Percentiles rank a stretch among this genome's conserved stretches.
phyloP scores from a whole-genome alignment of 2,888 invertebrate species.

The Eupsilia transversa region DNA sequence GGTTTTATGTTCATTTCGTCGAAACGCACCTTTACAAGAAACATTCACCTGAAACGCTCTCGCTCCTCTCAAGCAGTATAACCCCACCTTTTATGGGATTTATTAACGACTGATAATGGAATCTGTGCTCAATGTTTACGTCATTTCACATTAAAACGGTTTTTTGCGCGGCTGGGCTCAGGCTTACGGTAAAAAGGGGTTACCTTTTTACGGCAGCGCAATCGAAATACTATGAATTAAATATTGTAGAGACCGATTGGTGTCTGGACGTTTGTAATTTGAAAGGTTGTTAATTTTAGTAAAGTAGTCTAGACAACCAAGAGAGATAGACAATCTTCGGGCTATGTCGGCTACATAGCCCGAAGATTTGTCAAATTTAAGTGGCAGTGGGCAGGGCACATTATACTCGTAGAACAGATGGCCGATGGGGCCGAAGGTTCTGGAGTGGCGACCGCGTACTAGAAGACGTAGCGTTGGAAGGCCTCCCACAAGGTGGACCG shows the following conservation, averaged over 20 bases:
- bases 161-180: constrained; percentile 27
- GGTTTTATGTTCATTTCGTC: background rate
- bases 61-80: background rate
- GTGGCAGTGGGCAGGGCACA: too few relatives aligned
- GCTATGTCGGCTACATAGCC: background rate
- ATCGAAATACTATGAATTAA: constrained; percentile 27
- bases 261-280: background rate
- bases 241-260: constrained; percentile 9
- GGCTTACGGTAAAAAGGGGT: constrained; percentile 18
- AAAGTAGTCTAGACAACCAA: background rate
- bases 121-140: constrained; percentile 58
- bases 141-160: constrained; percentile 55
- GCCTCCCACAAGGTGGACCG: too few relatives aligned
- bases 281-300: constrained; percentile 6
- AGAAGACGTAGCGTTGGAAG: too few relatives aligned
- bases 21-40: background rate
- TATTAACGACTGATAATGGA: constrained; percentile 66
- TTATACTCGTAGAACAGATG: background rate
- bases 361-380: background rate
- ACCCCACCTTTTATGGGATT: constrained; percentile 48
- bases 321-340: too few relatives aligned
- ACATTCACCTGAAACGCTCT: background rate
- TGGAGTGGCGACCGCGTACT: background rate
- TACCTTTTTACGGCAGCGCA: constrained; percentile 26
- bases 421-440: background rate